Conservation (phyloP, 2,797 vertebrate species). For the Darevskia nairensis region DNA sequence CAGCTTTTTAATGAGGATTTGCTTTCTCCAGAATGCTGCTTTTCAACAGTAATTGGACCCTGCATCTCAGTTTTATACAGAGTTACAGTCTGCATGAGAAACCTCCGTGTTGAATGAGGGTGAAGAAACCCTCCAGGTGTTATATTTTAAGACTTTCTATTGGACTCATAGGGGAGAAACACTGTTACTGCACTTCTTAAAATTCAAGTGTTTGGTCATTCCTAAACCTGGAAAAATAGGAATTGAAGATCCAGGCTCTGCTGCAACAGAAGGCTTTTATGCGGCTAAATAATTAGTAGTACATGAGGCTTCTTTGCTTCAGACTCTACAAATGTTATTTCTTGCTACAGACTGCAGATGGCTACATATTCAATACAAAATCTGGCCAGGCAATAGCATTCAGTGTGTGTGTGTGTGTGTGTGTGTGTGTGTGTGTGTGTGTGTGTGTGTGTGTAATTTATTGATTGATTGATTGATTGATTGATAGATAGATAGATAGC, state of each 20-base stretch:
- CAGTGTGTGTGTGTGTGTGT: not conserved
- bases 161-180: slow-evolving; percentile 52
- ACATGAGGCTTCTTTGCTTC: slow-evolving; percentile 39
- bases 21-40: slow-evolving; percentile 30
- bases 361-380: not conserved
- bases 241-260: slow-evolving; percentile 41
- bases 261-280: slow-evolving; percentile 25
- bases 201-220: slow-evolving; percentile 42
- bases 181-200: slow-evolving; percentile 42
- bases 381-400: not conserved
- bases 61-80: not conserved
- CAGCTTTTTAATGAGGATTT: slow-evolving; percentile 24
- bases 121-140: slow-evolving; percentile 49
- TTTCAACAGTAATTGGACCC: not conserved
- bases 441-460: too few species aligned
- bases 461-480: too few species aligned
- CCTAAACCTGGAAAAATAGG: not conserved
- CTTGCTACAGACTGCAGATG: slow-evolving; percentile 41
- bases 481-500: not conserved
- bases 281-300: slow-evolving; percentile 40
- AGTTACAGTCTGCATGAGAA: slow-evolving; percentile 46
- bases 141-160: slow-evolving; percentile 73
- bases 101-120: slow-evolving; percentile 22
- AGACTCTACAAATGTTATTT: slow-evolving; percentile 41
- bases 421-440: too few species aligned